Percentiles rank a stretch among this genome's conserved stretches.
Conservation (phyloP, 2,113 vertebrate species). For the Thomomys bottae region DNA sequence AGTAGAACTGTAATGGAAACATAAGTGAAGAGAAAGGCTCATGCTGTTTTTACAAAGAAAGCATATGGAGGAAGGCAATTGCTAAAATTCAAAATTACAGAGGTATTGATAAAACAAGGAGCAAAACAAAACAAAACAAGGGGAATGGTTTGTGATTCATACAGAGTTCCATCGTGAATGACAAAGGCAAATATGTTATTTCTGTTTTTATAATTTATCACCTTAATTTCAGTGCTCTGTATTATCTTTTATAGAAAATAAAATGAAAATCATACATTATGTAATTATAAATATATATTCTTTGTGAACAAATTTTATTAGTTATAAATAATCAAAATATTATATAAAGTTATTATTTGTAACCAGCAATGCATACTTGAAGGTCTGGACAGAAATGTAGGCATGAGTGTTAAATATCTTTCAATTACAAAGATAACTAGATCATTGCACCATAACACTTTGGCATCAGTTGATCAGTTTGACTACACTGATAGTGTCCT, state of each 20-base stretch:
- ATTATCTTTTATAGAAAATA: background rate
- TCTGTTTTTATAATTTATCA: background rate
- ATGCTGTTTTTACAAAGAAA: background rate
- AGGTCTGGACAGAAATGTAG: background rate
- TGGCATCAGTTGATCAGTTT: background rate
- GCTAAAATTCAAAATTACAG: background rate
- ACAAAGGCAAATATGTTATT: background rate
- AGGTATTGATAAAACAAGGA: background rate
- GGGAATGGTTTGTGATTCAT: background rate
- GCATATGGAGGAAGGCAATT: background rate
- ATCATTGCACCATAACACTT: background rate
- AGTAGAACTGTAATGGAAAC: background rate
- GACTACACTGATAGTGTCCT: background rate
- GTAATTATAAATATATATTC: background rate
- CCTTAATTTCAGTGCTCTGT: background rate
- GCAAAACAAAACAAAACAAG: background rate
- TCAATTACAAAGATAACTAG: background rate
- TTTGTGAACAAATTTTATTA: background rate
- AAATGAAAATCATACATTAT: background rate
- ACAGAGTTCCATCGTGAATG: background rate
- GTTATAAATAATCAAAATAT: background rate
- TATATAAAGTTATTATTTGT: conserved; percentile 6
- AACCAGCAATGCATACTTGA: background rate
- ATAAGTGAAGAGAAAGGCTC: background rate
- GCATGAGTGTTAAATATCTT: background rate